These are phyloP conservation scores for Manis javanica DNA, from an alignment of 2,797 vertebrate species.

Conservation along the genomic window DNA sequence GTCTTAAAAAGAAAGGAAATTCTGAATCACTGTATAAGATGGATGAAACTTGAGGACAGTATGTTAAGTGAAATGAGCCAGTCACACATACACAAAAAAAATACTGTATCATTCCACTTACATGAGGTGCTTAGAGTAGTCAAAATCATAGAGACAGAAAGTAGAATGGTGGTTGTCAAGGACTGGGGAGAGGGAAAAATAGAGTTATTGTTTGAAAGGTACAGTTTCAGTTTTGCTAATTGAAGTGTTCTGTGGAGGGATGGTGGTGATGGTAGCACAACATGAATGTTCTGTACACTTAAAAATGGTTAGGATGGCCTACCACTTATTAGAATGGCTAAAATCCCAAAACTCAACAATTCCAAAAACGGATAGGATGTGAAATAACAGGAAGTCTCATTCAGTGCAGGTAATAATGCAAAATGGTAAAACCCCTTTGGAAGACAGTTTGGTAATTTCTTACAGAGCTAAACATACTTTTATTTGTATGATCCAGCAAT, in stretches of 20 bases:
- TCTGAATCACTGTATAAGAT: not conserved
- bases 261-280: not conserved
- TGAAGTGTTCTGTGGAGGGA: not conserved
- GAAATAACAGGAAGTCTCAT: not conserved
- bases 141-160: not conserved
- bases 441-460: conserved; percentile 13
- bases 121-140: not conserved
- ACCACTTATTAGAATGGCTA: not conserved
- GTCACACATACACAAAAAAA: not conserved
- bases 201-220: not conserved
- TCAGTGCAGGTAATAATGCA: not conserved
- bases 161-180: not conserved
- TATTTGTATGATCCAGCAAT: not conserved
- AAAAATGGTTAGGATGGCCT: not conserved
- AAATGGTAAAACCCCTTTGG: not conserved
- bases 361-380: not conserved
- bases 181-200: not conserved
- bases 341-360: not conserved
- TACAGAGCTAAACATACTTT: not conserved
- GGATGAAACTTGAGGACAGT: not conserved
- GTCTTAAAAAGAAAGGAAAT: not conserved
- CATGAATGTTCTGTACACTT: not conserved
- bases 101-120: not conserved
- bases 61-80: not conserved
- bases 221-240: not conserved